Percentiles rank a stretch among this genome's conserved stretches.
Evolutionary conservation across 2,113 vertebrate species (phyloP).

Genomic region (Malurus melanocephalus): DNA sequence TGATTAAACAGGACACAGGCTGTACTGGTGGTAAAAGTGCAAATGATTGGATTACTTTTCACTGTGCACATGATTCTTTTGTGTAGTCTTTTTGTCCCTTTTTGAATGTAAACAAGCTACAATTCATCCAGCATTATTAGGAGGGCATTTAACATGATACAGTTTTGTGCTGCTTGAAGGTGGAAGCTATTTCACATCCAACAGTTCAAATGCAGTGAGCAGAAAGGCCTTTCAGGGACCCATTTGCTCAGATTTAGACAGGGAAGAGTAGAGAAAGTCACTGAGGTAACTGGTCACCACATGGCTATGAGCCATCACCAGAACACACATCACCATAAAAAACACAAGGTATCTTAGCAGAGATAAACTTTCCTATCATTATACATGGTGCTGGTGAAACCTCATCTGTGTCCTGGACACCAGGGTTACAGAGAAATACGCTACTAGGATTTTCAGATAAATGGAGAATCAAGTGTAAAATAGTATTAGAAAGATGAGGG

Average conservation of each 20-base stretch:
- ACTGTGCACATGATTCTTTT: accelerated
- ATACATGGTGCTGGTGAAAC: neutral
- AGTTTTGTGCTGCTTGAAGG: neutral
- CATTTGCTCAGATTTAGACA: neutral
- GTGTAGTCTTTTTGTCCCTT: neutral
- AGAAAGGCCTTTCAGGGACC: neutral
- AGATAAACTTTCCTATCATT: neutral
- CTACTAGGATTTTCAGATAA: neutral
- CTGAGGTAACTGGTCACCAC: neutral
- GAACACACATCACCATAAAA: neutral
- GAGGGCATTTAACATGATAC: neutral
- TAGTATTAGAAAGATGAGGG: neutral
- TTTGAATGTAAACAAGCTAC: neutral
- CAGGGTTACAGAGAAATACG: neutral
- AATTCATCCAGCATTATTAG: neutral
- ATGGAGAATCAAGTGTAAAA: neutral
- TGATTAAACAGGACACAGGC: neutral
- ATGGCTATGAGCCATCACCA: neutral
- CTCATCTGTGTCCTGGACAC: neutral
- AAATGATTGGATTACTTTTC: neutral
- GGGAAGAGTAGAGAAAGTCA: neutral
- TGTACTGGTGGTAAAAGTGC: neutral
- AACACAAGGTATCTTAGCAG: neutral
- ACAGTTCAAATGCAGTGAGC: neutral
- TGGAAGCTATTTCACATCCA: neutral